phyloP scores from a whole-genome alignment of 92 coral and sea anemone genomes.

The Paramuricea clavata region DNA sequence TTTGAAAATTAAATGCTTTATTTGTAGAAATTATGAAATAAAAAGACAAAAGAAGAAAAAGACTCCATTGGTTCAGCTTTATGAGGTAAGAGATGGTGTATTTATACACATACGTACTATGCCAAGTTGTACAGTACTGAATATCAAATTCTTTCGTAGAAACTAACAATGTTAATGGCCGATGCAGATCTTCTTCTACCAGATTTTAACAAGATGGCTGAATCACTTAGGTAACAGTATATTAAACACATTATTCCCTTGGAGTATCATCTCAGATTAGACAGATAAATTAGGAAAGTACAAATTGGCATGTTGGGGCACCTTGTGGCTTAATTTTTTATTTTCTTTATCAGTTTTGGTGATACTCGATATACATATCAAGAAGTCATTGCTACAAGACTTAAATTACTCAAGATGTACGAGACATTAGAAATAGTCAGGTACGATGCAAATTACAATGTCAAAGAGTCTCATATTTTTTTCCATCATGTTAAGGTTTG shows the following conservation, averaged over 20 bases:
- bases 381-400: conserved; percentile 80
- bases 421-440: conserved; percentile 87
- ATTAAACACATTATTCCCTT: neutral
- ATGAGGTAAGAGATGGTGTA: conserved; percentile 71
- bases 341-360: conserved; percentile 75
- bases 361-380: conserved; percentile 85
- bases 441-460: conserved; percentile 41
- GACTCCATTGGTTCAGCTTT: conserved; percentile 80
- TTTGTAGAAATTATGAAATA: conserved; percentile 80
- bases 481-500: too few relatives aligned
- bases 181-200: conserved; percentile 92
- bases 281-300: too few relatives aligned
- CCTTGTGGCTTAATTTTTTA: neutral
- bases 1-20: neutral
- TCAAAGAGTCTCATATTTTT: too few relatives aligned
- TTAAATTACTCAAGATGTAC: conserved; percentile 84
- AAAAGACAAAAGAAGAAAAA: conserved; percentile 82
- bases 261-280: neutral
- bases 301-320: neutral
- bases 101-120: too few relatives aligned
- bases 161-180: conserved; percentile 87
- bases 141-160: conserved; percentile 45
- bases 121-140: too few relatives aligned
- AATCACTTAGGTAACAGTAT: conserved; percentile 77
- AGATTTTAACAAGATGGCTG: conserved; percentile 87